phyloP scores from a whole-genome alignment of 2,888 invertebrate species.

The Rhamnusium bicolor region DNA sequence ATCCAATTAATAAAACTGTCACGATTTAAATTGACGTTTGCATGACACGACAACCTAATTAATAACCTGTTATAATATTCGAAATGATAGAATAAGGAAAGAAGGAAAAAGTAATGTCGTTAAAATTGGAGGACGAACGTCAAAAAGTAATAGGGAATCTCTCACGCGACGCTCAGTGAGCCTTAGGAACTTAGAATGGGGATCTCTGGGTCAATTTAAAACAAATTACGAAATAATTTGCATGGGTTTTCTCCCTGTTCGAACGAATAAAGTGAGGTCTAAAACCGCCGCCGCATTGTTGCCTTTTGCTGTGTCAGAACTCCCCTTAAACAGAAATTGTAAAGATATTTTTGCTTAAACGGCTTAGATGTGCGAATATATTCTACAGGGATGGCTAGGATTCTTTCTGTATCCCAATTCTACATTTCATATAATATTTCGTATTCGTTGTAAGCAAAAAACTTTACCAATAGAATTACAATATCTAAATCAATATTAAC shows the following conservation, averaged over 20 bases:
- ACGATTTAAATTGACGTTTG: slow-evolving; percentile 16
- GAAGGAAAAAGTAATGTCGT: slow-evolving; percentile 35
- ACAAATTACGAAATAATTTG: slow-evolving; percentile 50
- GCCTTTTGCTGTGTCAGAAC: slow-evolving; percentile 13
- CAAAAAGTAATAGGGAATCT: slow-evolving; percentile 32
- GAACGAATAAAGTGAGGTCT: slow-evolving; percentile 37
- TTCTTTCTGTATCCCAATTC: not conserved
- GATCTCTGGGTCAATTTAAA: slow-evolving; percentile 49
- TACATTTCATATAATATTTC: too few relatives aligned
- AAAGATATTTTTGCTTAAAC: not conserved
- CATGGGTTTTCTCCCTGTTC: slow-evolving; percentile 41
- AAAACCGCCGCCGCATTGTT: slow-evolving; percentile 29
- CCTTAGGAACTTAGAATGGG: slow-evolving; percentile 19
- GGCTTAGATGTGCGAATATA: not conserved
- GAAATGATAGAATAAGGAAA: slow-evolving; percentile 28
- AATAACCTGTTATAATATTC: slow-evolving; percentile 35
- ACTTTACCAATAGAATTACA: too few relatives aligned
- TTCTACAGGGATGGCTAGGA: not conserved
- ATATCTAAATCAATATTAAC: too few relatives aligned
- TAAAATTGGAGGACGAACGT: slow-evolving; percentile 34
- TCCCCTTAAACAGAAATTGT: not conserved
- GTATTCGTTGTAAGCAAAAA: too few relatives aligned
- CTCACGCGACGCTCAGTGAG: slow-evolving; percentile 24
- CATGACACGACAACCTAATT: slow-evolving; percentile 34
- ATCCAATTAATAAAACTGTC: slow-evolving; percentile 28